Base-by-base conservation (phyloP, 2,888 invertebrate genomes). In the Endomychus coccineus region DNA sequence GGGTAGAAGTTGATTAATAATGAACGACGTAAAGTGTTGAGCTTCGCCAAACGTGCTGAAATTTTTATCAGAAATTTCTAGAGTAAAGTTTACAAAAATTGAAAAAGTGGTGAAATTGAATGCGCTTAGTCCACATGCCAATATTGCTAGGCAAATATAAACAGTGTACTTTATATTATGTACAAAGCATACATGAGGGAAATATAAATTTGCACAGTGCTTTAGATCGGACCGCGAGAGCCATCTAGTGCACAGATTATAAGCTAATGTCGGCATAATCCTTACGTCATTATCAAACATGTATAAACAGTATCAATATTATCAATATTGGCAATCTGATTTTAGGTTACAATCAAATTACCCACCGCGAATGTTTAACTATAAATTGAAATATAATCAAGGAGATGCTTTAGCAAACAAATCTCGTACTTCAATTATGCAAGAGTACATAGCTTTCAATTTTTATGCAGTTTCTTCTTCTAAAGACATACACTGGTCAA, bases 1-100 rank as follows among this genome's bases (percentile, higher is more conserved):
- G n/a, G n/a, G n/a, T n/a, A n/a, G n/a, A n/a, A n/a, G n/a, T n/a
- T n/a, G n/a, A n/a, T n/a, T n/a, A 25, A 29, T 23, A 29, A 36
- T 27, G 21, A 36, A 34, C 27, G 16, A 27, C n/a, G 3, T 17
- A 10, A 34, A 34, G 44, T 39, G 44, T 37, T 38, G 34, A 42
- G 37, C 40, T 25, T 40, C 37, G 29, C 33, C 33, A 40, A 36
- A 44, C 83, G 17, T 84, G 83, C 57, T 49, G 43, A 37, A 49
- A 49, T 48, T 47, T 48, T 51, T 45, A 46, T 36, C 40, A 45
- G 42, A 46, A 43, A 45, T 44, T 51, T 46, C 42, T 44, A 45
- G 44, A 43, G 45, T 39, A 38, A 48, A 47, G 46, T 42, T 45
- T 44, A 45, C 45, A 49, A 49, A 52, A 57, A 42, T 35, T 28